A percentile compares a stretch with the other conserved stretches of the same genome.
Evolutionary conservation across 2,797 vertebrate species (phyloP).

Genomic region (Coregonus suidteri): DNA sequence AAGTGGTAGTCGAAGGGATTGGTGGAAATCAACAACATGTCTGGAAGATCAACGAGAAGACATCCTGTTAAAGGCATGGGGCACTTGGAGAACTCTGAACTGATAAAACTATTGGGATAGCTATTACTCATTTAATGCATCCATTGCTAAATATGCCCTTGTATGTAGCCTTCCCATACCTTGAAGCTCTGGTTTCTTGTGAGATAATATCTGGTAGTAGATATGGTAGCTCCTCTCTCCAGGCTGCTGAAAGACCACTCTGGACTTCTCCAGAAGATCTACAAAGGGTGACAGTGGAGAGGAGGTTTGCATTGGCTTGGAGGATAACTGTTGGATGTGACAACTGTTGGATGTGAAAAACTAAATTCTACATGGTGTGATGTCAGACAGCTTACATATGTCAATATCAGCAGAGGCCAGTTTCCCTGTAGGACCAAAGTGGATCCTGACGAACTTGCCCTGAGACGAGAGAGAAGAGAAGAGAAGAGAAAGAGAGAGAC

Average conservation of each 20-base stretch:
- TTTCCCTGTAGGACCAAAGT: constrained; percentile 89
- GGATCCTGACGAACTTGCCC: constrained; percentile 96
- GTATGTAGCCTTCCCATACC: constrained; percentile 65
- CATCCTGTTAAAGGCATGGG: background rate
- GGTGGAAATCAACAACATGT: constrained; percentile 90
- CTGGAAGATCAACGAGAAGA: constrained; percentile 62
- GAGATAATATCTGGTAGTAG: constrained; percentile 94
- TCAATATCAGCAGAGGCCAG: constrained; percentile 92
- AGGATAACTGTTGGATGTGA: background rate
- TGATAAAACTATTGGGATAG: background rate
- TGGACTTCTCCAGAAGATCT: constrained; percentile 96
- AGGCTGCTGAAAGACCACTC: constrained; percentile 94
- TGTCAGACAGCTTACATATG: constrained; percentile 83
- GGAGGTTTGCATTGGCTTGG: background rate
- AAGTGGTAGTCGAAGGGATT: constrained; percentile 95
- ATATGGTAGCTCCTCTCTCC: constrained; percentile 92
- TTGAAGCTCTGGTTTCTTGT: constrained; percentile 89
- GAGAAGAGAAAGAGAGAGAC: background rate
- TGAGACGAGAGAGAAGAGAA: constrained; percentile 48
- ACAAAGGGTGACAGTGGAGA: background rate
- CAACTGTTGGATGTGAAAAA: background rate
- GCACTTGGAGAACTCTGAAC: background rate
- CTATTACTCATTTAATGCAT: background rate
- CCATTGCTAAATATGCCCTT: constrained; percentile 1
- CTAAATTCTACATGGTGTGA: background rate